Evolutionary conservation across 2,888 invertebrate genomes (phyloP), one percentile per base, ranked within the genome.

Genomic region (Nemapogon koenigi): DNA sequence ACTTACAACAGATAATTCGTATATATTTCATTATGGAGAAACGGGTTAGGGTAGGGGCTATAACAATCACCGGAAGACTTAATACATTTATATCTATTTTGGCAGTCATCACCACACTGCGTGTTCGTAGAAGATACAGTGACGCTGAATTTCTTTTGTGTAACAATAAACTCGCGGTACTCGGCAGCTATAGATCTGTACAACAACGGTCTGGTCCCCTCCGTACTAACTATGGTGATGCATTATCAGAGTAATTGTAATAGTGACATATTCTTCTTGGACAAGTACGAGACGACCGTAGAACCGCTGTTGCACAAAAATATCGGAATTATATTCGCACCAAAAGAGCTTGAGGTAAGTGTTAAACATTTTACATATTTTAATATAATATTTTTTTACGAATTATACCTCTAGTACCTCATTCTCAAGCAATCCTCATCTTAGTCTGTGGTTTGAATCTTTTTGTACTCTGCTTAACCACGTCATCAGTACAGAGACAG

Each of bases 61-160:
- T n/a, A n/a, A n/a, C n/a, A n/a, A n/a, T n/a, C n/a, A n/a, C n/a
- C n/a, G n/a, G n/a, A n/a, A n/a, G n/a, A n/a, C n/a, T 22, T 22
- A 22, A 22, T 22, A 22, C 4, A 7, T 10, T 7, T 6, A 22
- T 7, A 22, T 11, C 32, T 16, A 43, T 15, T 17, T 43, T 67
- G 69, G 40, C 59, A 78, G 78, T 53, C 70, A 3, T 61, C 65
- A 4, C 63, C 76, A 7, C 78, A 78, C 51, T 76, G 76, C 39
- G 67, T 78, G 2, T 76, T 78, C 44, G 59, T 57, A 4, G 78
- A 78, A 49, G 71, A 76, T 42, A 66, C 73, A 0, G 73, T 67
- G 10, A 67, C 71, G 2, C 47, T 78, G 28, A 59, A 76, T 48
- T 78, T 75, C 48, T 72, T 68, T 46, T 62, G 67, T 41, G 67